Evolutionary conservation across 92 coral and sea anemone species (phyloP).

Genomic region (Epizoanthus rinbou): DNA sequence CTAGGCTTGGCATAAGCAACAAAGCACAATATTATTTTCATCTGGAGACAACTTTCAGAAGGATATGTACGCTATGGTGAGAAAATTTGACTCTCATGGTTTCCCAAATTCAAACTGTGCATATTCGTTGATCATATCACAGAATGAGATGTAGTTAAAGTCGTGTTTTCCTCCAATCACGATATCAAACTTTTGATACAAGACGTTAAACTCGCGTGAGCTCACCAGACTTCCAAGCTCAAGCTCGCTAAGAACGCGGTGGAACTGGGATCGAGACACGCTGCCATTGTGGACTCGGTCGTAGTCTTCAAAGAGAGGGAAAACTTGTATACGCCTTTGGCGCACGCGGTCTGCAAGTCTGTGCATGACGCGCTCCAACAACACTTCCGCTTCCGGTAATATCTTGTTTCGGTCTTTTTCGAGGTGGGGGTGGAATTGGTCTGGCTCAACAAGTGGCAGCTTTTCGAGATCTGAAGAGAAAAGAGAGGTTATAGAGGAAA

Average conservation of each 20-base stretch:
- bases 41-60: not conserved
- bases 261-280: conserved; percentile 96
- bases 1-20: not conserved
- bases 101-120: conserved; percentile 93
- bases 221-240: conserved; percentile 96
- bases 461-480: conserved; percentile 85
- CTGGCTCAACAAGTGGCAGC: conserved; percentile 83
- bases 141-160: conserved; percentile 93
- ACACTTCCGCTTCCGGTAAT: conserved; percentile 75
- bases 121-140: conserved; percentile 90
- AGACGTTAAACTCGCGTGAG: conserved; percentile 80
- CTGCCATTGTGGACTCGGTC: conserved; percentile 99
- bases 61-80: not conserved
- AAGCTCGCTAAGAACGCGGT: conserved; percentile 96
- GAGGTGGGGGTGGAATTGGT: conserved; percentile 78
- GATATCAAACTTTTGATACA: conserved; percentile 90
- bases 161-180: conserved; percentile 96
- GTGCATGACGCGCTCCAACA: conserved; percentile 94
- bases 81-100: conserved; percentile 55
- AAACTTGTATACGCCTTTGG: conserved; percentile 93
- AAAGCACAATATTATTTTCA: not conserved
- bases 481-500: not conserved
- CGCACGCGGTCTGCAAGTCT: conserved; percentile 99
- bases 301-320: conserved; percentile 99
- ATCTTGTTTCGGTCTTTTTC: conserved; percentile 84